These are phyloP conservation scores for Holacanthella duospinosa DNA, from an alignment of 2,888 invertebrate genomes.

Conservation along the genomic window DNA sequence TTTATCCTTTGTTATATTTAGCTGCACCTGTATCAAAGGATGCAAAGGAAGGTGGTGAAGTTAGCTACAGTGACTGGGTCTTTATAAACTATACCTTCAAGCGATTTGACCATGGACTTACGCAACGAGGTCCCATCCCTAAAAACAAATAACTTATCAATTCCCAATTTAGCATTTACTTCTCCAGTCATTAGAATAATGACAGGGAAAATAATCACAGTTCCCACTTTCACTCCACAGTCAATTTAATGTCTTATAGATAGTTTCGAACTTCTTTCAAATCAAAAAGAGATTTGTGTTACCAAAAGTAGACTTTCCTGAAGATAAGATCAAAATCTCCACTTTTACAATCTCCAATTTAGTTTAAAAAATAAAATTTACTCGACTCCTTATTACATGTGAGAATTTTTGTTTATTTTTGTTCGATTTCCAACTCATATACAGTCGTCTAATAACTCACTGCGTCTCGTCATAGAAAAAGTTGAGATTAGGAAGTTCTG, in stretches of 20 bases:
- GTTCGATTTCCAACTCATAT: too few species aligned
- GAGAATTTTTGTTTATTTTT: too few species aligned
- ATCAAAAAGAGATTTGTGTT: not conserved
- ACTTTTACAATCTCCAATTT: too few species aligned
- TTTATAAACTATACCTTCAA: constrained; percentile 99
- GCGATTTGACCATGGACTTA: constrained; percentile 73
- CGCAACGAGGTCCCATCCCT: constrained; percentile 34
- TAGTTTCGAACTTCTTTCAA: not conserved
- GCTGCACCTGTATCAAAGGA: constrained; percentile 70
- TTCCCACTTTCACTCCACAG: not conserved
- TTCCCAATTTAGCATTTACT: not conserved
- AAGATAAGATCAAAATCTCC: not conserved
- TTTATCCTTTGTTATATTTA: constrained; percentile 38
- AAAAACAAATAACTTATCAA: constrained; percentile 22
- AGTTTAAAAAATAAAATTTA: too few species aligned
- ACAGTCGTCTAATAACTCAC: too few species aligned
- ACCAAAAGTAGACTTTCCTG: not conserved
- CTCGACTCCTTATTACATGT: too few species aligned
- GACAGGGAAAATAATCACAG: too few species aligned
- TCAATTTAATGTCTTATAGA: not conserved
- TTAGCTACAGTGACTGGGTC: constrained; percentile 95
- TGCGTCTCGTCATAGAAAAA: too few species aligned
- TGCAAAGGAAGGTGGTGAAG: constrained; percentile 74
- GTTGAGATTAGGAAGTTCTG: too few species aligned
- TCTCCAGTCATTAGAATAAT: too few species aligned